These are phyloP conservation scores for Oikopleura dioica DNA, from an alignment of 23 tunicate species.

Conservation along the genomic window DNA sequence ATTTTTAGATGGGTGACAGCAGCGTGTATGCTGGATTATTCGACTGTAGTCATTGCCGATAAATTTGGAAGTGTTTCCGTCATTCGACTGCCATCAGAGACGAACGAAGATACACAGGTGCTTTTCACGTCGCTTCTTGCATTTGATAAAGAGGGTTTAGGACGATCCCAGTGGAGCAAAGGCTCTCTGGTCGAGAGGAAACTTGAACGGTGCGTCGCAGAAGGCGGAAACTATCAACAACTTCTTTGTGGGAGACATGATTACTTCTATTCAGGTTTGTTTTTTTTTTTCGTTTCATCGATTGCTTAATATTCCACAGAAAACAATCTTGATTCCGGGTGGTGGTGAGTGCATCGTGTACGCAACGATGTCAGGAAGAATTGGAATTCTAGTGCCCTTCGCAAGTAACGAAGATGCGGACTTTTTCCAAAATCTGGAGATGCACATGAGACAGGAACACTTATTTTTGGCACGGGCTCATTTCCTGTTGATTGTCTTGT, in stretches of 20 bases:
- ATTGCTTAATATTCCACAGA: slow-evolving; percentile 19
- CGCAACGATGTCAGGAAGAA: slow-evolving; percentile 75
- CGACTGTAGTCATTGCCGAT: slow-evolving; percentile 76
- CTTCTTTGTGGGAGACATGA: not conserved
- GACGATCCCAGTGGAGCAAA: slow-evolving; percentile 98
- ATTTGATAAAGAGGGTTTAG: too few species aligned
- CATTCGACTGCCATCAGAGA: slow-evolving; percentile 65
- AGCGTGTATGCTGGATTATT: slow-evolving; percentile 55
- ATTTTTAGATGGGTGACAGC: slow-evolving; percentile 44
- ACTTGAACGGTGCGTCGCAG: slow-evolving; percentile 78
- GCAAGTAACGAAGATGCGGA: slow-evolving; percentile 88
- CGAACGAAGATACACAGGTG: slow-evolving; percentile 37
- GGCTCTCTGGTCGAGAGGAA: slow-evolving; percentile 86
- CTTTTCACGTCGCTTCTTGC: too few species aligned
- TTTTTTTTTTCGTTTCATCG: not conserved
- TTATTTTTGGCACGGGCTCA: too few species aligned
- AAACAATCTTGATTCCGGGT: slow-evolving; percentile 61
- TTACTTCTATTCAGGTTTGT: not conserved
- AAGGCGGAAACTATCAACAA: slow-evolving; percentile 20
- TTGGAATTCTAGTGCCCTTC: slow-evolving; percentile 89
- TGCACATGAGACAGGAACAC: slow-evolving; percentile 77
- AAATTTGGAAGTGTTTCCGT: slow-evolving; percentile 73
- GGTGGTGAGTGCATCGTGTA: slow-evolving; percentile 74
- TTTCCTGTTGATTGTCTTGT: too few species aligned
- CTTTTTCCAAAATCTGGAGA: slow-evolving; percentile 78